Evolutionary conservation across 2,113 vertebrate genomes (phyloP).

Genomic region (Cisticola juncidis): DNA sequence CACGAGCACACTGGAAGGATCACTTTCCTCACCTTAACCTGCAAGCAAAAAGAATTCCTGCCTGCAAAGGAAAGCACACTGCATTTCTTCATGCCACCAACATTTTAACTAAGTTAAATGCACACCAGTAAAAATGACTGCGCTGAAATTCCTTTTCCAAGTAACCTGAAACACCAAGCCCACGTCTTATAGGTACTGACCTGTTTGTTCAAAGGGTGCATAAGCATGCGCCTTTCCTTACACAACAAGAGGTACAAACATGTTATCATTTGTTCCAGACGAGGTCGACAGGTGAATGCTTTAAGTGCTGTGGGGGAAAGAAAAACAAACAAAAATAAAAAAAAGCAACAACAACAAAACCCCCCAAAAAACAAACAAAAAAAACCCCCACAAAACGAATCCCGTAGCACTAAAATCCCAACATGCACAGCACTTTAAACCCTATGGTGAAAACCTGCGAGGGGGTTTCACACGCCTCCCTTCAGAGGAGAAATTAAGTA

Average conservation of each 20-base stretch:
- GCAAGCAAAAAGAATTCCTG: background rate
- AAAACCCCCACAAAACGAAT: background rate
- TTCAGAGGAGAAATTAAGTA: background rate
- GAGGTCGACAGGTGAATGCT: background rate
- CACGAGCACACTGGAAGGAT: background rate
- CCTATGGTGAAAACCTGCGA: background rate
- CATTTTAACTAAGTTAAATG: background rate
- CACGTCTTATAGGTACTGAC: slow-evolving; percentile 14
- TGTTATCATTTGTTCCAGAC: background rate
- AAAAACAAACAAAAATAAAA: no score
- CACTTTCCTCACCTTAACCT: background rate
- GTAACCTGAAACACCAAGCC: background rate
- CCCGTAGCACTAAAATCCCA: background rate
- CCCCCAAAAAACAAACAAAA: background rate
- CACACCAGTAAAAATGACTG: background rate
- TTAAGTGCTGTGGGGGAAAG: accelerated
- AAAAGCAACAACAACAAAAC: background rate
- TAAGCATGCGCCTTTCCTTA: background rate
- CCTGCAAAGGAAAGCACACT: background rate
- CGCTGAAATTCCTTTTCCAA: background rate
- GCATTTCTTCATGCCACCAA: background rate
- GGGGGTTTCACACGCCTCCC: background rate
- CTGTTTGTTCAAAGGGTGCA: slow-evolving; percentile 32
- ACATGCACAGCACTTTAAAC: background rate
- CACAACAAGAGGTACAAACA: background rate